These are phyloP conservation scores for Brachionus asplanchnoidis DNA, from an alignment of 1,140 invertebrate species.

Conservation along the genomic window DNA sequence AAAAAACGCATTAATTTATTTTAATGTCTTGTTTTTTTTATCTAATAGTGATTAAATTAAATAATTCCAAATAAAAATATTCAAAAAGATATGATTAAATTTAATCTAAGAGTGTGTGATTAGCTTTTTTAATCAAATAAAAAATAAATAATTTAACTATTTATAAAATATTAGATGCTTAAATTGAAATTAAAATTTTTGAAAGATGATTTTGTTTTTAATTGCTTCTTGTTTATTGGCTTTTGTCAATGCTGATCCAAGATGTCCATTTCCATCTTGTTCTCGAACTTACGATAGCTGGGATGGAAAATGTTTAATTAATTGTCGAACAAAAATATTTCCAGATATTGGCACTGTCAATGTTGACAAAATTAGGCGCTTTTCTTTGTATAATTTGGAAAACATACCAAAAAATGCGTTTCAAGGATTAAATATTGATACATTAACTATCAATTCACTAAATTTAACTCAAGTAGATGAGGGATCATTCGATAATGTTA, in stretches of 20 bases:
- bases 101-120: too few relatives aligned
- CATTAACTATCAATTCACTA: background rate
- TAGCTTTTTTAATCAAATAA: too few relatives aligned
- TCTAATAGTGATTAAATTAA: too few relatives aligned
- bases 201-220: background rate
- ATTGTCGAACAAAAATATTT: background rate
- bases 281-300: background rate
- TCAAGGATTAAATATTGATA: background rate
- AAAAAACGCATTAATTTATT: too few relatives aligned
- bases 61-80: too few relatives aligned
- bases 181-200: background rate
- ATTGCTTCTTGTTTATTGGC: background rate
- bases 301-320: background rate
- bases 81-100: too few relatives aligned
- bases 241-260: background rate
- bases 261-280: background rate
- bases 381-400: background rate
- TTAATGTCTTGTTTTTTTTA: too few relatives aligned
- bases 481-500: background rate
- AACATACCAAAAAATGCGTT: background rate
- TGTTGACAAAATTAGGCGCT: background rate
- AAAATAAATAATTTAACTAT: too few relatives aligned
- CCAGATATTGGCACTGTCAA: background rate
- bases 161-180: background rate
- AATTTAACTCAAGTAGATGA: background rate